phyloP scores from a whole-genome alignment of 2,797 vertebrate genomes.

The Danio tinwini region DNA sequence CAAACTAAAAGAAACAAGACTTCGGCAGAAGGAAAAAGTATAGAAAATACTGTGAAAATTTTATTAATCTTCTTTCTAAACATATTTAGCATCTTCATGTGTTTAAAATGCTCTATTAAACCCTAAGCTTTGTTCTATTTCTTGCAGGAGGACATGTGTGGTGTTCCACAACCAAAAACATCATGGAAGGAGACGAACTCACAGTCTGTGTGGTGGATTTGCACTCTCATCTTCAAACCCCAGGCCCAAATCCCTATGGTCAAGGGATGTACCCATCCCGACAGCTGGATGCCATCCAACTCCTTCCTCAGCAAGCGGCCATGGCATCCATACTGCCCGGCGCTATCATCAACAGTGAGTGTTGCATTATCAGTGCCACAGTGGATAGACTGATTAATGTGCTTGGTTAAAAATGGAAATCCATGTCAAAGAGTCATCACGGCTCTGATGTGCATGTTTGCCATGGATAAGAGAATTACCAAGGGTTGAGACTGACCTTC shows the following conservation, averaged over 20 bases:
- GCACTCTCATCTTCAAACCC: conserved; percentile 74
- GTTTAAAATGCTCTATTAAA: background rate
- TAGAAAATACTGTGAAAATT: no score
- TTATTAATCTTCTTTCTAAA: no score
- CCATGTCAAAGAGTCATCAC: conserved; percentile 39
- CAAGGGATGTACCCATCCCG: conserved; percentile 86
- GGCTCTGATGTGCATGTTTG: conserved; percentile 45
- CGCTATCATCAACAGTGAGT: conserved; percentile 89
- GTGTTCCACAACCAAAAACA: conserved; percentile 85
- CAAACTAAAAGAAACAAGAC: no score
- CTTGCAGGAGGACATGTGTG: conserved; percentile 84
- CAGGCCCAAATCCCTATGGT: conserved; percentile 80
- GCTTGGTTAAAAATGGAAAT: conserved; percentile 46
- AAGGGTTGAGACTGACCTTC: conserved; percentile 45
- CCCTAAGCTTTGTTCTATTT: conserved; percentile 47
- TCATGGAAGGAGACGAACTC: conserved; percentile 84
- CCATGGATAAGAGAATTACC: conserved; percentile 44
- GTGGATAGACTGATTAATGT: conserved; percentile 41
- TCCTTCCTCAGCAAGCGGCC: conserved; percentile 88
- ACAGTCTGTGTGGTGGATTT: conserved; percentile 86
- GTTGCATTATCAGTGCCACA: conserved; percentile 27
- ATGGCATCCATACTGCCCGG: conserved; percentile 88
- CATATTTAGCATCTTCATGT: no score
- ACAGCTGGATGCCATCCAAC: conserved; percentile 84
- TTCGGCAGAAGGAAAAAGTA: no score